A percentile compares a stretch with the other conserved stretches of the same genome.
phyloP scores from a whole-genome alignment of 2,888 invertebrate species.

The Thera obeliscata region DNA sequence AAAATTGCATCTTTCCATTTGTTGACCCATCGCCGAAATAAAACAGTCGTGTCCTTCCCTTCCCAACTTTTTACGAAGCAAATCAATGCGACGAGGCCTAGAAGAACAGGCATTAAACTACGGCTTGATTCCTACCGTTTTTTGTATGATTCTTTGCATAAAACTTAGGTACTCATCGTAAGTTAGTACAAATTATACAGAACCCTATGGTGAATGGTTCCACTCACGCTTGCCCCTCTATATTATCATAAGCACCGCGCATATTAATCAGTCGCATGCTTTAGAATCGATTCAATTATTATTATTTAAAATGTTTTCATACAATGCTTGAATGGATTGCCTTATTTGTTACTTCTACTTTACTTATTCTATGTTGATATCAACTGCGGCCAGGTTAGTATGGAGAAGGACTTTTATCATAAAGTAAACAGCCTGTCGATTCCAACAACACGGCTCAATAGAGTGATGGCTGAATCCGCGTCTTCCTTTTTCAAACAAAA shows the following conservation, averaged over 20 bases:
- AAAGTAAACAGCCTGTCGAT: background rate
- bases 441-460: too few relatives aligned
- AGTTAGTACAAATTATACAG: background rate
- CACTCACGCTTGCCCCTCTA: conserved; percentile 24
- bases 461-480: too few relatives aligned
- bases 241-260: conserved; percentile 49
- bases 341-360: conserved; percentile 77
- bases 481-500: too few relatives aligned
- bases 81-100: too few relatives aligned
- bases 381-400: conserved; percentile 39
- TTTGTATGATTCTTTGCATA: too few relatives aligned
- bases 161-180: too few relatives aligned
- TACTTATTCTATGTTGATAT: conserved; percentile 71
- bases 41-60: too few relatives aligned
- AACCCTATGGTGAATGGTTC: conserved; percentile 13
- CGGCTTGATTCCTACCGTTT: too few relatives aligned
- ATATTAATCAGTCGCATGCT: conserved; percentile 69
- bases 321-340: conserved; percentile 77
- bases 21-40: too few relatives aligned
- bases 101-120: too few relatives aligned
- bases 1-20: too few relatives aligned
- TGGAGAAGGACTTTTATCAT: conserved; percentile 47
- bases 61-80: too few relatives aligned
- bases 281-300: conserved; percentile 80
- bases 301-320: conserved; percentile 77